These are phyloP conservation scores for Amia ocellicauda DNA, from an alignment of 2,113 vertebrate genomes.

Conservation along the genomic window DNA sequence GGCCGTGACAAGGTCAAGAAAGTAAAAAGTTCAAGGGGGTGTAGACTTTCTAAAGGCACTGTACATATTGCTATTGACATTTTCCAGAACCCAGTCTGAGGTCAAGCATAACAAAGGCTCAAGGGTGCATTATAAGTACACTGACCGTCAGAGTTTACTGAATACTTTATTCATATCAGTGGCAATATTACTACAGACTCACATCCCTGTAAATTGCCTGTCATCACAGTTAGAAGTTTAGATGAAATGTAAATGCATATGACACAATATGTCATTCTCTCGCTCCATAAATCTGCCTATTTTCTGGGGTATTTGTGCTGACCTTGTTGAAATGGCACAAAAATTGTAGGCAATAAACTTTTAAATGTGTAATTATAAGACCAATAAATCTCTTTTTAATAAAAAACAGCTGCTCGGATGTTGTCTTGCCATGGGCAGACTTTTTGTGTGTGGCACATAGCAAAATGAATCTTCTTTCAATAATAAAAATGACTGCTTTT, in stretches of 20 bases:
- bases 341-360: slow-evolving; percentile 50
- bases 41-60: no score
- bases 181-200: slow-evolving; percentile 21
- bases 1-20: no score
- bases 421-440: slow-evolving; percentile 26
- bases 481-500: slow-evolving; percentile 5
- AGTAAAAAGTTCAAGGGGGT: no score
- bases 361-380: slow-evolving; percentile 53
- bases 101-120: background rate
- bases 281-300: slow-evolving; percentile 27
- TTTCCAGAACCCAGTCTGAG: no score
- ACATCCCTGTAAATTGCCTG: slow-evolving; percentile 28
- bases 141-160: slow-evolving; percentile 1
- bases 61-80: no score
- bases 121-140: slow-evolving; percentile 11
- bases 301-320: slow-evolving; percentile 31
- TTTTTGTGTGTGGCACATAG: slow-evolving; percentile 25
- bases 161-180: slow-evolving; percentile 6
- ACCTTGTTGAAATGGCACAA: slow-evolving; percentile 45
- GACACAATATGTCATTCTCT: slow-evolving; percentile 22
- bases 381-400: slow-evolving; percentile 69
- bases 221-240: slow-evolving; percentile 29
- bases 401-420: slow-evolving; percentile 58
- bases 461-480: background rate
- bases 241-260: slow-evolving; percentile 25